Conservation (phyloP, 2,888 invertebrate genomes). For the Masnerella sp. region DNA sequence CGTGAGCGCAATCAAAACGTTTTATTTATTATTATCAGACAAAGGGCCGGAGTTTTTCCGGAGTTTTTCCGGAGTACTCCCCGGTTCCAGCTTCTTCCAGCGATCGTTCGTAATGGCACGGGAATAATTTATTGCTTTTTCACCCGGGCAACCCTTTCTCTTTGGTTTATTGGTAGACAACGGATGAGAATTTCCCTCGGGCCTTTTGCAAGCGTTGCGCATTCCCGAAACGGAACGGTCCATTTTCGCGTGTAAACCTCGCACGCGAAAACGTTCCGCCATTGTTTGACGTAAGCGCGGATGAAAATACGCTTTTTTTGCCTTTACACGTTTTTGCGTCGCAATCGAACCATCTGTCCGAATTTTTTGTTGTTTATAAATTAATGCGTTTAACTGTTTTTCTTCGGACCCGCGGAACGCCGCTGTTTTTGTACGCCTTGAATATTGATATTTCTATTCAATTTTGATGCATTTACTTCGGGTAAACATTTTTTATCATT, state of each 20-base stretch:
- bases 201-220: conserved; percentile 58
- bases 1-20: conserved; percentile 22
- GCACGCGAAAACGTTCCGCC: conserved; percentile 47
- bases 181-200: conserved; percentile 62
- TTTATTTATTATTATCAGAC: conserved; percentile 34
- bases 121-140: conserved; percentile 67
- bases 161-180: conserved; percentile 58
- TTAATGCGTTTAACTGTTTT: conserved; percentile 39
- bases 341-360: conserved; percentile 13
- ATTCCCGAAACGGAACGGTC: conserved; percentile 54
- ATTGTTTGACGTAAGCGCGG: conserved; percentile 27
- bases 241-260: conserved; percentile 59
- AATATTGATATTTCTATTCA: conserved; percentile 28
- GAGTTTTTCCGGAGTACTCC: conserved; percentile 33
- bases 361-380: conserved; percentile 41
- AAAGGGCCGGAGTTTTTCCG: conserved; percentile 19
- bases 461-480: conserved; percentile 14
- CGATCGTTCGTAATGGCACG: conserved; percentile 58
- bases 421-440: neutral
- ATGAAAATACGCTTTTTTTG: conserved; percentile 31
- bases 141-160: conserved; percentile 62
- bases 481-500: conserved; percentile 30
- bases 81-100: conserved; percentile 42
- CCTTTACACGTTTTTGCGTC: conserved; percentile 8
- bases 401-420: conserved; percentile 12